Base-by-base conservation (phyloP, 2,113 vertebrate genomes). In the Hypanus sabinus region DNA sequence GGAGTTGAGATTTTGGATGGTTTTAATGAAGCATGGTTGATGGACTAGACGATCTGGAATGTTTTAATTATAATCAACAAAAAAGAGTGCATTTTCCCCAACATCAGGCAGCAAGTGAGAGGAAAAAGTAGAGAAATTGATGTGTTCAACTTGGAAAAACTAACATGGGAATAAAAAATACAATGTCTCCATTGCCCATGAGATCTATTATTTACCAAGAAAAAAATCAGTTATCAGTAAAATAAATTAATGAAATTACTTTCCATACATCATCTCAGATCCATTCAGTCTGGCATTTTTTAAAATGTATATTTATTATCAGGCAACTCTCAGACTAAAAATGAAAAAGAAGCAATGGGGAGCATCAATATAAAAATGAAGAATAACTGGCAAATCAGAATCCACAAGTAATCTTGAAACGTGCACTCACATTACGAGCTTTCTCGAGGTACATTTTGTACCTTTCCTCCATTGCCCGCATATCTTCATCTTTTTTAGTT, bases 371-470 rank as follows among this genome's bases (percentile, higher is more conserved):
- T 14, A 2, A n/a, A 70, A 70, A 70, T 2, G 20, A 0, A 30
- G 62, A 70, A 91, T 22, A 91, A 65, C n/a, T 70, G 14, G 20
- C 22, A 16, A 73, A 4, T 24, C 70, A 93, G 33, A 55, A 38
- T 9, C 24, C 60, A 14, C 4, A 65, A 33, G 76, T 79, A 20
- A 81, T 16, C 38, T 81, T 46, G 33, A 11, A n/a, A 30, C 36
- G 73, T 12, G 10, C 65, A 97, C 98, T 98, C 96, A 99, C 98
- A 94, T 98, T 98, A 95, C 98, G 98, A 95, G 98, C 99, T 96
- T 99, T 99, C 95, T 99, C 98, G 95, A 99, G 96, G 95, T 99
- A 99, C 98, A 98, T 98, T 96, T 99, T 99, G 20, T 99, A 99
- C 95, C 99, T 97, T 94, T 99, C 98, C 95, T 99, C 98, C 98